Evolutionary conservation across 2,113 vertebrate species (phyloP).

Genomic region (Cyanistes caeruleus): DNA sequence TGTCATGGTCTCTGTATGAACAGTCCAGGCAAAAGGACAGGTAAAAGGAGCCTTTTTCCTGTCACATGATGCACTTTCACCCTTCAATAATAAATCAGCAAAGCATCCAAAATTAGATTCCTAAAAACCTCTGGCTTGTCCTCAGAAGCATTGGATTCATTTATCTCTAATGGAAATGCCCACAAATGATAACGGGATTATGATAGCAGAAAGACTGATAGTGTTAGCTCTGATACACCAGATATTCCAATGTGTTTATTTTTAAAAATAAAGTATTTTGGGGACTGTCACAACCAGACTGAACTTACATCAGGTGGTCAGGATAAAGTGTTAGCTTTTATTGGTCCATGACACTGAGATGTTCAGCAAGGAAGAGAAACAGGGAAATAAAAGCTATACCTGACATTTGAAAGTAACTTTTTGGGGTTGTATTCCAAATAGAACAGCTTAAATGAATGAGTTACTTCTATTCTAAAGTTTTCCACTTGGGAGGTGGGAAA

Average conservation of each 20-base stretch:
- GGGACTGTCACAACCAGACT: not conserved
- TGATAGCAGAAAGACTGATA: not conserved
- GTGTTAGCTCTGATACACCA: not conserved
- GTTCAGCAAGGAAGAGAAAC: not conserved
- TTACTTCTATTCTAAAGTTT: not conserved
- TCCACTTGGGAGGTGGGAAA: not conserved
- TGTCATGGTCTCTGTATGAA: not conserved
- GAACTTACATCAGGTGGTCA: not conserved
- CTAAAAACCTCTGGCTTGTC: not conserved
- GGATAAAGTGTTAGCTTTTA: not conserved
- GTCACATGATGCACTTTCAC: not conserved
- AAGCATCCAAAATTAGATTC: not conserved
- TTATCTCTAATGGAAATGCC: not conserved
- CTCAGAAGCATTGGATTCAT: not conserved
- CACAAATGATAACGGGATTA: not conserved
- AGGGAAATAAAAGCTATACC: not conserved
- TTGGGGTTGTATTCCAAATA: not conserved
- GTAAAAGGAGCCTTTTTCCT: not conserved
- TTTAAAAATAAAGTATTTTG: not conserved
- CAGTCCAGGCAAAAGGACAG: not conserved
- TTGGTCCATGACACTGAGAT: not conserved
- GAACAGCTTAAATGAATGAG: not conserved
- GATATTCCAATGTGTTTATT: not conserved
- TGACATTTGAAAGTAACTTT: not conserved
- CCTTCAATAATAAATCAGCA: not conserved